These are phyloP conservation scores for Deilephila porcellus DNA, from an alignment of 2,888 invertebrate genomes.

Conservation along the genomic window DNA sequence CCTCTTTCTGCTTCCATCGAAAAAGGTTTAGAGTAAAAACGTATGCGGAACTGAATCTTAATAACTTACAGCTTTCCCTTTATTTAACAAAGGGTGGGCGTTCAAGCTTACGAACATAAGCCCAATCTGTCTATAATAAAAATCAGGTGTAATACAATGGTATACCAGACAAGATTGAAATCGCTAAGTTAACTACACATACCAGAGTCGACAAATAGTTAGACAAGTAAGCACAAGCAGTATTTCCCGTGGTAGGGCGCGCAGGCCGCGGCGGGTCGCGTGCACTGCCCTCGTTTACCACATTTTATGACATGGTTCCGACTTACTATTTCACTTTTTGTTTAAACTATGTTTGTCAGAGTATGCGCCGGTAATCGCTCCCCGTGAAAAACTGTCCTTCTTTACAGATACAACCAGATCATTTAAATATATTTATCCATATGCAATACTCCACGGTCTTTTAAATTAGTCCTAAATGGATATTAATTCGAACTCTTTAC, in stretches of 20 bases:
- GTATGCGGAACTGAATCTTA: too few relatives aligned
- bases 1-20: too few relatives aligned
- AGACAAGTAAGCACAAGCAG: not conserved
- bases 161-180: not conserved
- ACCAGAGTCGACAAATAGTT: not conserved
- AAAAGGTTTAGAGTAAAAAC: too few relatives aligned
- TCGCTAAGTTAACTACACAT: not conserved
- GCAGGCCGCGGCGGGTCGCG: conserved; percentile 57
- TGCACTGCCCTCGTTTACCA: conserved; percentile 70
- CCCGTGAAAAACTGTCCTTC: conserved; percentile 44
- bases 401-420: conserved; percentile 16
- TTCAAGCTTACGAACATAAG: too few relatives aligned
- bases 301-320: conserved; percentile 81
- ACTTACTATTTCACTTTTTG: conserved; percentile 80
- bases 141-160: too few relatives aligned
- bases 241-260: conserved; percentile 39
- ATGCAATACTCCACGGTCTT: not conserved
- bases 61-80: too few relatives aligned
- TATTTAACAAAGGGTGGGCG: too few relatives aligned
- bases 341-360: conserved; percentile 72
- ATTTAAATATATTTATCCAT: not conserved
- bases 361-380: conserved; percentile 49
- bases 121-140: too few relatives aligned
- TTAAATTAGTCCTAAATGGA: too few relatives aligned
- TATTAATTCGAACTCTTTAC: too few relatives aligned